phyloP scores from a whole-genome alignment of 2,888 invertebrate genomes.

The Diachrysia chrysitis region DNA sequence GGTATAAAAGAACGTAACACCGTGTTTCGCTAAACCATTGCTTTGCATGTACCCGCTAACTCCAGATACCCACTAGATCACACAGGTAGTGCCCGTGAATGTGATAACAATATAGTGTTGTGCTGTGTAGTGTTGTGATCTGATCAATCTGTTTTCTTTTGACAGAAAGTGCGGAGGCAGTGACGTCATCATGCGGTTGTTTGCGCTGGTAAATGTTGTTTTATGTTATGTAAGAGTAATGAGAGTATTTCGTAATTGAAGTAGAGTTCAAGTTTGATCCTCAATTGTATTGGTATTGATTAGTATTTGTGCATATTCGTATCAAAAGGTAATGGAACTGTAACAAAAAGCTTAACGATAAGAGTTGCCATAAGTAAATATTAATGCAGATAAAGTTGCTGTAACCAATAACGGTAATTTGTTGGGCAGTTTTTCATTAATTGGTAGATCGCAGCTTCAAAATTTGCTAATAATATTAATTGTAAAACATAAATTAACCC shows the following conservation, averaged over 20 bases:
- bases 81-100: conserved; percentile 65
- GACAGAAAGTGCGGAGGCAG: conserved; percentile 79
- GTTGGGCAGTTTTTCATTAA: background rate
- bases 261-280: conserved; percentile 54
- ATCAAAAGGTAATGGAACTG: conserved; percentile 41
- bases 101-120: conserved; percentile 51
- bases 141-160: conserved; percentile 81
- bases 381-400: background rate
- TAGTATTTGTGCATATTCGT: too few species aligned
- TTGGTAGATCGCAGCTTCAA: too few species aligned
- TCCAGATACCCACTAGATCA: conserved; percentile 66
- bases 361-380: too few species aligned
- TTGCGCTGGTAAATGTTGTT: conserved; percentile 76
- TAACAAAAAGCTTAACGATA: conserved; percentile 1
- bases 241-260: conserved; percentile 22
- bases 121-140: conserved; percentile 64
- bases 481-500: too few species aligned
- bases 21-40: conserved; percentile 83
- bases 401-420: background rate
- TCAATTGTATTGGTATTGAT: conserved; percentile 20
- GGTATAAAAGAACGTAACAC: conserved; percentile 87
- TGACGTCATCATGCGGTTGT: conserved; percentile 81
- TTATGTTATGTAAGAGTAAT: conserved; percentile 47
- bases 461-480: too few species aligned
- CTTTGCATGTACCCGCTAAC: conserved; percentile 75